Base-by-base conservation (phyloP, 2,797 vertebrate genomes). In the Leptodactylus fallax region DNA sequence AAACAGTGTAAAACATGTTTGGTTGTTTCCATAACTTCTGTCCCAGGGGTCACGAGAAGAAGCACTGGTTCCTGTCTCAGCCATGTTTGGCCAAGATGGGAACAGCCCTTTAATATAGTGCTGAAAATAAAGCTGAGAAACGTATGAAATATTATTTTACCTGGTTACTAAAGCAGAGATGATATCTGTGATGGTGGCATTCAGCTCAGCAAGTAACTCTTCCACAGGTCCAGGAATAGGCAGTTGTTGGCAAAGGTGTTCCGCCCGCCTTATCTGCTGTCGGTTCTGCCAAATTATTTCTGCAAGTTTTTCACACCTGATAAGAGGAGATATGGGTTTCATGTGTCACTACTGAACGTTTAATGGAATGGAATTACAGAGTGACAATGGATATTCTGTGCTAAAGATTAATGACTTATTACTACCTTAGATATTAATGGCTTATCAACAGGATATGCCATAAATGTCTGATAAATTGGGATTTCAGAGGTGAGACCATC, bases 221-320 rank as follows among this genome's bases (percentile, higher is more conserved):
- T 98, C 97, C 92, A 97, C 97, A 0, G 96, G 96, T 14, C 98
- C 98, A 0, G 97, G 96, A 91, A 99, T 96, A 0, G 97, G 97
- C 82, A 97, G 95, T 93, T 99, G 98, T 92, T 98, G 97, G 56
- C 97, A 97, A 14, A 98, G 92, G 92, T 99, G 98, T 92, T 98
- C 97, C 0, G 96, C 97, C 25, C 97, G 94, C 7, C 97, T 94
- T 81, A 97, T 97, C 94, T 97, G 97, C 92, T 98, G 98, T 85
- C 98, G 93, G 93, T 98, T 99, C 94, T 99, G 98, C 97, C 98
- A 98, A 91, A 98, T 98, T 87, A 97, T 95, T 92, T 97, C 96
- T 0, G 97, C 96, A 91, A 95, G 92, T 92, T 99, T 99, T 94
- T 99, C 97, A 71, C 98, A 98, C 97, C 97, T 98, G 90, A 11